These are phyloP conservation scores for Napeogenes sylphis DNA, from an alignment of 2,888 invertebrate species.

Conservation along the genomic window DNA sequence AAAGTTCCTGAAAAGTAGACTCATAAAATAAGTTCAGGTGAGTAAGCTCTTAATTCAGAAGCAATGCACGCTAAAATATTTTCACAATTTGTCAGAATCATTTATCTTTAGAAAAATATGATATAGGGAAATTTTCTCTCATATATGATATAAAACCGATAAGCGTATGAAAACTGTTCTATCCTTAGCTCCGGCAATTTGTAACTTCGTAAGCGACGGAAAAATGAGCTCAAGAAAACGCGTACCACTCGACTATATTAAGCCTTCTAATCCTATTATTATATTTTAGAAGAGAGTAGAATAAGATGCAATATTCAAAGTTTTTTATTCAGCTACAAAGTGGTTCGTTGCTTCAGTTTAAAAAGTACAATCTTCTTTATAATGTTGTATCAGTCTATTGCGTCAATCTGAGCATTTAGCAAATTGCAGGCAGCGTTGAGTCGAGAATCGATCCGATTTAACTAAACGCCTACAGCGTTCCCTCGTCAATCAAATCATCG, in stretches of 20 bases:
- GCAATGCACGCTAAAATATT: not conserved
- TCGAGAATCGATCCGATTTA: not conserved
- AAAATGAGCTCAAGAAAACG: conserved; percentile 8
- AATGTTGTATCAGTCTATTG: not conserved
- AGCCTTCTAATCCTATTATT: conserved; percentile 2
- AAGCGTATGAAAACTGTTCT: conserved; percentile 16
- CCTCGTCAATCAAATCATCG: not conserved
- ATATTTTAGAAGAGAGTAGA: too few relatives aligned
- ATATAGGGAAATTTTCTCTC: conserved; percentile 2
- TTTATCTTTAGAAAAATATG: conserved; percentile 5
- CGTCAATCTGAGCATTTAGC: not conserved
- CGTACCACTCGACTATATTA: conserved; percentile 2
- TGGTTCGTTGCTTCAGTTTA: too few relatives aligned
- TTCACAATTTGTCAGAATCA: conserved; percentile 3
- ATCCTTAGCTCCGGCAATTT: conserved; percentile 8
- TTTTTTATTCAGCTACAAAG: too few relatives aligned
- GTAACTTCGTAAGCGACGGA: conserved; percentile 8
- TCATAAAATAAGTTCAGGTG: not conserved
- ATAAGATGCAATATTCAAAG: too few relatives aligned
- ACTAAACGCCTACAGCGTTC: not conserved
- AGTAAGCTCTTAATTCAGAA: conserved; percentile 1
- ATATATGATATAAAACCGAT: conserved; percentile 5
- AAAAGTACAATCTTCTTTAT: not conserved
- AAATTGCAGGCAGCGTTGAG: not conserved
- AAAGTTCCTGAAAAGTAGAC: not conserved